phyloP scores from a whole-genome alignment of 2,797 vertebrate genomes.

The Poeciliopsis paucimaculata region DNA sequence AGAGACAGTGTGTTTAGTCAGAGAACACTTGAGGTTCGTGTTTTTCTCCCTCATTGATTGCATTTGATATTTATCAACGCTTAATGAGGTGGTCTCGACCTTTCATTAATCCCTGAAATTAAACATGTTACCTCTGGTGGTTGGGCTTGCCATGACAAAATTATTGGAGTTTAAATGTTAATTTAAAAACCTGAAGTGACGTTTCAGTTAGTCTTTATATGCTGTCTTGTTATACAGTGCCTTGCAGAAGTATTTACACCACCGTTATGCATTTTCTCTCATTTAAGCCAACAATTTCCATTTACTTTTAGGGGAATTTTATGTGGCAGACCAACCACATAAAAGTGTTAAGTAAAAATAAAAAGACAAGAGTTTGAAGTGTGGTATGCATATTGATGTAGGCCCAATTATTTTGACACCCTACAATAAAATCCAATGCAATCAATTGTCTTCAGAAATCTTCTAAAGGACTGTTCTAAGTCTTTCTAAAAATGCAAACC shows the following conservation, averaged over 20 bases:
- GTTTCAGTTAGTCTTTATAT: conserved; percentile 7
- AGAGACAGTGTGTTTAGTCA: conserved; percentile 11
- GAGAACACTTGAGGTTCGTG: conserved; percentile 21
- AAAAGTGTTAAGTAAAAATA: neutral
- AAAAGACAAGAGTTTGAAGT: neutral
- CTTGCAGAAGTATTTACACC: neutral
- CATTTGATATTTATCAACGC: conserved; percentile 66
- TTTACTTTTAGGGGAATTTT: neutral
- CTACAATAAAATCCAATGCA: neutral
- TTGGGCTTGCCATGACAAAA: conserved; percentile 48
- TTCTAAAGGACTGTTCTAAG: neutral
- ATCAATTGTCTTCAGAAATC: neutral
- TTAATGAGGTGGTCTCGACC: conserved; percentile 66
- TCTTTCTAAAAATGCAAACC: neutral
- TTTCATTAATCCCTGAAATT: conserved; percentile 64
- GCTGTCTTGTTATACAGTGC: neutral
- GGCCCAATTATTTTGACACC: neutral
- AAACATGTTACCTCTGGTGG: conserved; percentile 56
- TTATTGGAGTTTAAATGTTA: conserved; percentile 43
- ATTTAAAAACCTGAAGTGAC: conserved; percentile 36
- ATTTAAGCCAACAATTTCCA: neutral
- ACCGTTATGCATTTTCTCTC: neutral
- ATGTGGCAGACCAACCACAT: no score
- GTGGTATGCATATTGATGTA: neutral
- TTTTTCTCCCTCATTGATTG: conserved; percentile 54